Conservation (phyloP, 2,113 vertebrate species). For the Tyto alba region DNA sequence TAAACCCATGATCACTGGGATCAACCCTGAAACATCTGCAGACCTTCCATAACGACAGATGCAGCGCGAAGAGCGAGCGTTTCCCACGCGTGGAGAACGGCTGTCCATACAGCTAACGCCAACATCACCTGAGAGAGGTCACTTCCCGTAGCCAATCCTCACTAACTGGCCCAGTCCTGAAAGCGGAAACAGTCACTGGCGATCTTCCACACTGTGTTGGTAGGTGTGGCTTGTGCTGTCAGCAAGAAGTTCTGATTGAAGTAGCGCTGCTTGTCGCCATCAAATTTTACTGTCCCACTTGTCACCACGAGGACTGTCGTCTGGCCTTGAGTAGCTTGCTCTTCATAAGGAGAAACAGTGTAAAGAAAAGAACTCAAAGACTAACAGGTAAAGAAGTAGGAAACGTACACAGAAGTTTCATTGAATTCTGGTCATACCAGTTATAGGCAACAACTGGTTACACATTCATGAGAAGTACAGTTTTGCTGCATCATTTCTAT, state of each 20-base stretch:
- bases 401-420: background rate
- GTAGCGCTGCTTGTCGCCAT: constrained; percentile 91
- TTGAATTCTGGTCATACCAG: background rate
- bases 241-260: constrained; percentile 97
- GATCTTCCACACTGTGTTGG: constrained; percentile 95
- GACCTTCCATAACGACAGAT: background rate
- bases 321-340: constrained; percentile 93
- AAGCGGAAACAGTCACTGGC: constrained; percentile 97
- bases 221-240: constrained; percentile 86
- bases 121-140: background rate
- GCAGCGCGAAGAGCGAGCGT: background rate
- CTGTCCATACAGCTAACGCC: background rate
- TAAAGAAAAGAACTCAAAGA: constrained; percentile 36
- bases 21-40: background rate
- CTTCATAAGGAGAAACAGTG: constrained; percentile 67
- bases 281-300: constrained; percentile 91
- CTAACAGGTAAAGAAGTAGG: constrained; percentile 15
- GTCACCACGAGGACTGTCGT: constrained; percentile 92
- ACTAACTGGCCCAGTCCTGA: constrained; percentile 89
- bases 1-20: background rate
- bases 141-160: background rate
- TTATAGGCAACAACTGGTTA: background rate
- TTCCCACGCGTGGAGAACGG: background rate
- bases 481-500: background rate
- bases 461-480: background rate